These are phyloP conservation scores for Lophochroa leadbeateri DNA, from an alignment of 2,113 vertebrate genomes.

Conservation along the genomic window DNA sequence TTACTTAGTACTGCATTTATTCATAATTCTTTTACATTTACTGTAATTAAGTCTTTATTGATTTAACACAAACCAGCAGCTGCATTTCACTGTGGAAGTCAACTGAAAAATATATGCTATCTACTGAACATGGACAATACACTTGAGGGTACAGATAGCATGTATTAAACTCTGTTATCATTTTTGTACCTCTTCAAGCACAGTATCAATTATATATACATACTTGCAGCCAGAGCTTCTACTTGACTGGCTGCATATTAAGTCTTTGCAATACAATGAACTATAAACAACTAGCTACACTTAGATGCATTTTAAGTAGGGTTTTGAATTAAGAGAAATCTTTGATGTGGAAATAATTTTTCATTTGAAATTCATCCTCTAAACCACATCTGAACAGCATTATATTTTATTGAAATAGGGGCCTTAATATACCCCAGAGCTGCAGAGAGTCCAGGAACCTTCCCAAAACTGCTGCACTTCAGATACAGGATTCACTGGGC, in stretches of 20 bases:
- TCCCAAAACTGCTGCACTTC: not conserved
- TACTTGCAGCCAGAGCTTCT: not conserved
- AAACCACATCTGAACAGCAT: not conserved
- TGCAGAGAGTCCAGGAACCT: not conserved
- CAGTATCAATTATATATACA: not conserved
- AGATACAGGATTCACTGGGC: not conserved
- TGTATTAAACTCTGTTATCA: not conserved
- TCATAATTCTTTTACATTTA: constrained; percentile 1
- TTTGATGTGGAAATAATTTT: constrained; percentile 56
- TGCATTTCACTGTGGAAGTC: constrained; percentile 16
- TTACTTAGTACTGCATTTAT: not conserved
- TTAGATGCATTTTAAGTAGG: constrained; percentile 13
- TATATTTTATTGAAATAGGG: not conserved
- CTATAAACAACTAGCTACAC: not conserved
- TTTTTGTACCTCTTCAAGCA: constrained; percentile 22
- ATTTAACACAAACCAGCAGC: not conserved
- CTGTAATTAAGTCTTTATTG: constrained; percentile 29
- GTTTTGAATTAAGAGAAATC: not conserved
- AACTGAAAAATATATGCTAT: not conserved
- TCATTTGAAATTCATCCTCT: constrained; percentile 14
- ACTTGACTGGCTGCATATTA: not conserved
- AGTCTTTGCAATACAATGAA: not conserved
- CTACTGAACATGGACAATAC: not conserved
- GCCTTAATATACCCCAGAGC: not conserved
- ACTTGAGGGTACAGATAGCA: not conserved